phyloP scores from a whole-genome alignment of 2,797 vertebrate species.

The Huso huso region DNA sequence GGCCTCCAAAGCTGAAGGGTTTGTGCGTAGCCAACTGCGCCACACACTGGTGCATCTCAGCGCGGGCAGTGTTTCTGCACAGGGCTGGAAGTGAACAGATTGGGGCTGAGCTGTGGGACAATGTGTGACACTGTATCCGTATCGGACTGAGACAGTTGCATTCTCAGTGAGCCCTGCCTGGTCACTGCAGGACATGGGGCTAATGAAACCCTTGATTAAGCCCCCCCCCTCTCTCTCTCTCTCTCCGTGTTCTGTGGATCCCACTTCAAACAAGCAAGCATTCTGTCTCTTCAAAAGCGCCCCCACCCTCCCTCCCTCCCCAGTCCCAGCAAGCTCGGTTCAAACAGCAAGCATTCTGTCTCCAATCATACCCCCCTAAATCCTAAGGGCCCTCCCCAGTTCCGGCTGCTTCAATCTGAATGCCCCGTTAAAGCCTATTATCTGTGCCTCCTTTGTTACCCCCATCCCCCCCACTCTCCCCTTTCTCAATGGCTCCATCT shows the following conservation, averaged over 20 bases:
- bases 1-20: no score
- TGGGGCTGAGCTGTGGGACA: background rate
- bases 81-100: no score
- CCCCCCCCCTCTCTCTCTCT: slow-evolving; percentile 10
- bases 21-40: no score
- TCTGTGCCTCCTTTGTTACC: slow-evolving; percentile 36
- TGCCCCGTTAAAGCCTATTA: slow-evolving; percentile 50
- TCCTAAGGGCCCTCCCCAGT: slow-evolving; percentile 38
- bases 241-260: background rate
- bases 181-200: background rate
- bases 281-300: background rate
- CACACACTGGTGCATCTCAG: no score
- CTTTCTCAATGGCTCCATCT: slow-evolving; percentile 15
- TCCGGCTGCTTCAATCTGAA: slow-evolving; percentile 38
- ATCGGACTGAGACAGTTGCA: background rate
- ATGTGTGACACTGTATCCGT: background rate
- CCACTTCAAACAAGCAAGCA: slow-evolving; percentile 2
- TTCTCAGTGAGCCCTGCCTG: background rate
- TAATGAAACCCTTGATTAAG: slow-evolving; percentile 10
- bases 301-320: slow-evolving; percentile 21
- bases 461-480: slow-evolving; percentile 18
- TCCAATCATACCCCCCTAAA: slow-evolving; percentile 32
- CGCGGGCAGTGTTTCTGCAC: no score
- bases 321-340: slow-evolving; percentile 22
- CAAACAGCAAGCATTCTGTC: slow-evolving; percentile 31